These are phyloP conservation scores for Athene noctua DNA, from an alignment of 2,113 vertebrate genomes.

Conservation along the genomic window DNA sequence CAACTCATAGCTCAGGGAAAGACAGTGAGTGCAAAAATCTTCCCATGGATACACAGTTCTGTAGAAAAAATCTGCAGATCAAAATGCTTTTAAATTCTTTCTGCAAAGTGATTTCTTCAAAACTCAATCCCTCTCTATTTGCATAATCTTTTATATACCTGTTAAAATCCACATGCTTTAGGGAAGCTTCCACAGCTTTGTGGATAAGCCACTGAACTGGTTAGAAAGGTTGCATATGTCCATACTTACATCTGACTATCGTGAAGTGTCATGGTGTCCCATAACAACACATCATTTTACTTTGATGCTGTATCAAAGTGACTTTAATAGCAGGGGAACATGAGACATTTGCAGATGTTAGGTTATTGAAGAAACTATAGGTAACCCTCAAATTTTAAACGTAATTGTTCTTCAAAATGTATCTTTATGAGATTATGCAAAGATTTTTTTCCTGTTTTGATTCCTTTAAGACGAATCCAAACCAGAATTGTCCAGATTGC, in stretches of 20 bases:
- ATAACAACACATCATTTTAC: background rate
- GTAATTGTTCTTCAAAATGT: background rate
- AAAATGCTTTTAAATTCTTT: constrained; percentile 1
- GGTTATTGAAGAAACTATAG: background rate
- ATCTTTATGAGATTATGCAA: background rate
- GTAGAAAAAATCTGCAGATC: background rate
- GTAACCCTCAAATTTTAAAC: background rate
- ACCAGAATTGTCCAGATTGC: background rate
- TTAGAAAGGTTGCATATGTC: background rate
- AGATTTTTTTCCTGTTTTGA: background rate
- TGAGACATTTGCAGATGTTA: background rate
- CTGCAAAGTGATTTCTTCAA: background rate
- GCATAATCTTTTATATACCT: background rate
- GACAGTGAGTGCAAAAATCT: background rate
- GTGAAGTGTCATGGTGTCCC: background rate
- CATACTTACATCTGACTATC: background rate
- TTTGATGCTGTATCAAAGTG: background rate
- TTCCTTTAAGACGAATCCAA: background rate
- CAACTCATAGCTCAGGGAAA: background rate
- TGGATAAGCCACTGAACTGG: background rate
- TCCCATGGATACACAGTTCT: background rate
- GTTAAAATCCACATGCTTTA: background rate
- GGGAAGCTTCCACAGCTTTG: background rate
- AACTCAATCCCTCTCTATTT: background rate
- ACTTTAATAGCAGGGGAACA: background rate